Evolutionary conservation across 2,797 vertebrate genomes (phyloP).

Genomic region (Gymnodraco acuticeps): DNA sequence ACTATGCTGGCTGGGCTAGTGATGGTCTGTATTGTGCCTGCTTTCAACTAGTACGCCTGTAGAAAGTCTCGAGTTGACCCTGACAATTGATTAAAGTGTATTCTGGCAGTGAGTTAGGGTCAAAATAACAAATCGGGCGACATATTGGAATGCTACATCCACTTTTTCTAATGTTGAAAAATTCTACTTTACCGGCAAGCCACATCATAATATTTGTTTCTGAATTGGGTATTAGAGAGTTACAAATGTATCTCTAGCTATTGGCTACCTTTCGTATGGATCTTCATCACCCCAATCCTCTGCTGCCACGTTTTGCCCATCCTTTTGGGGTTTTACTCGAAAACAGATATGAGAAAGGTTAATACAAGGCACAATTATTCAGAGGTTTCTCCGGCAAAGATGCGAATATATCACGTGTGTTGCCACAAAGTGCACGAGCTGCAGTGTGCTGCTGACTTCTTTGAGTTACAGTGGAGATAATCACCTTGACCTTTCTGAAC

Average conservation of each 20-base stretch:
- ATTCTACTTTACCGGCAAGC: slow-evolving; percentile 11
- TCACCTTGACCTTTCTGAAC: slow-evolving; percentile 68
- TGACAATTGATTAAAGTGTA: not conserved
- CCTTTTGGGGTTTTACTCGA: slow-evolving; percentile 9
- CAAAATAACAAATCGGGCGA: not conserved
- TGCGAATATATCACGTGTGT: slow-evolving; percentile 13
- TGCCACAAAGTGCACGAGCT: slow-evolving; percentile 11
- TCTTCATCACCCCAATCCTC: not conserved
- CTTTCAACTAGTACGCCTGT: not conserved
- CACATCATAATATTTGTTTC: slow-evolving; percentile 17
- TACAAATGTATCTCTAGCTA: slow-evolving; percentile 18
- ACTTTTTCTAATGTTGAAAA: slow-evolving; percentile 12
- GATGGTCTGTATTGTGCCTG: not conserved
- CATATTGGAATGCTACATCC: not conserved
- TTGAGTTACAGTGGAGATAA: slow-evolving; percentile 71
- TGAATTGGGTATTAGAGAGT: slow-evolving; percentile 11
- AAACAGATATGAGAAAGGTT: slow-evolving; percentile 21
- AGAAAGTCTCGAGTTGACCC: not conserved
- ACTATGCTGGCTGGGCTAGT: slow-evolving; percentile 18
- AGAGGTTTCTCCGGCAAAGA: slow-evolving; percentile 12
- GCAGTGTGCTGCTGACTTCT: slow-evolving; percentile 59
- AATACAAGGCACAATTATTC: slow-evolving; percentile 7
- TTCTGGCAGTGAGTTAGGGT: not conserved
- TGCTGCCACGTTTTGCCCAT: slow-evolving; percentile 1
- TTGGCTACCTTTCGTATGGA: slow-evolving; percentile 22